phyloP scores from a whole-genome alignment of 2,888 invertebrate species.

The Conistra vaccinii region DNA sequence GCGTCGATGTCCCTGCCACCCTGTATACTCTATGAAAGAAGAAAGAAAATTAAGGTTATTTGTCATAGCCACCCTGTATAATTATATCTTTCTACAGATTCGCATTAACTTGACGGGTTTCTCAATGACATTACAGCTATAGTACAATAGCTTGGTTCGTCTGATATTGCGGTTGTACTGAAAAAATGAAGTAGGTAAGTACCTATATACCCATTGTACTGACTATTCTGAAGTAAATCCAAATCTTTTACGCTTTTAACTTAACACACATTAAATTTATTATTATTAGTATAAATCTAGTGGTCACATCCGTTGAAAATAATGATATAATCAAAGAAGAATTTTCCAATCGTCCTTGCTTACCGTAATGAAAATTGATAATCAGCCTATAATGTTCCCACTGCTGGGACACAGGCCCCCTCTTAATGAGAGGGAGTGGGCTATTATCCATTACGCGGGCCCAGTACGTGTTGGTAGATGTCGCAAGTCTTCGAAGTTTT shows the following conservation, averaged over 20 bases:
- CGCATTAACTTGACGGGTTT: constrained; percentile 22
- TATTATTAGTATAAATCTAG: not conserved
- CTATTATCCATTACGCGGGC: too few relatives aligned
- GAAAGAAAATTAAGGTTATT: too few relatives aligned
- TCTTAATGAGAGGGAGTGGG: too few relatives aligned
- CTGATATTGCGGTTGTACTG: not conserved
- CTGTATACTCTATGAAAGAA: too few relatives aligned
- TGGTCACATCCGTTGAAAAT: not conserved
- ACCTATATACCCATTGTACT: not conserved
- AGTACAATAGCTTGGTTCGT: not conserved
- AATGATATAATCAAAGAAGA: not conserved
- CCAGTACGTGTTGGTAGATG: too few relatives aligned
- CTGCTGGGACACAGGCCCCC: too few relatives aligned
- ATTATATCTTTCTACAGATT: not conserved
- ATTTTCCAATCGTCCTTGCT: not conserved
- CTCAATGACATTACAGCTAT: constrained; percentile 11
- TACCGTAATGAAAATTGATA: not conserved
- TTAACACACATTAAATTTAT: not conserved
- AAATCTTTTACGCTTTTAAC: too few relatives aligned
- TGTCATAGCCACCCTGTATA: too few relatives aligned
- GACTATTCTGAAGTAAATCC: not conserved
- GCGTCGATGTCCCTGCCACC: too few relatives aligned
- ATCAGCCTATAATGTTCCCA: too few relatives aligned
- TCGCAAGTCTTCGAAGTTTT: too few relatives aligned
- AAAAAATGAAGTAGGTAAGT: not conserved